Conservation (phyloP, 1,140 invertebrate genomes). For the Pristionchus pacificus region DNA sequence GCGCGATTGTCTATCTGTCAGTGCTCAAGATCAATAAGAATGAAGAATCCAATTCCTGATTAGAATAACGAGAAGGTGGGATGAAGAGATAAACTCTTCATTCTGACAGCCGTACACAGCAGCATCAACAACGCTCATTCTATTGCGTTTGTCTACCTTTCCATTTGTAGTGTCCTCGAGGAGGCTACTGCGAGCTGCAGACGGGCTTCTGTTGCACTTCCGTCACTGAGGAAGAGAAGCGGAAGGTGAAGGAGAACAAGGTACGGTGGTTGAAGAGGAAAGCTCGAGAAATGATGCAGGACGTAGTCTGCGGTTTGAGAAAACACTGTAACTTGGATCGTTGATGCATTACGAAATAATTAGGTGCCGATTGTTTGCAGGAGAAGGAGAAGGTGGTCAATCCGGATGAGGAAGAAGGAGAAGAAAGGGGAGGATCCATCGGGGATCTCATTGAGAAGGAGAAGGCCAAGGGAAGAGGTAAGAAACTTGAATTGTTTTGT, state of each 20-base stretch:
- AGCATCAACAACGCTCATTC: too few relatives aligned
- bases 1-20: too few relatives aligned
- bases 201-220: conserved; percentile 48
- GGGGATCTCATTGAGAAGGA: neutral
- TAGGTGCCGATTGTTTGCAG: too few relatives aligned
- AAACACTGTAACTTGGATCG: too few relatives aligned
- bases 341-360: too few relatives aligned
- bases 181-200: conserved; percentile 33
- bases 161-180: conserved; percentile 35
- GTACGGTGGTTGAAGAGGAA: neutral
- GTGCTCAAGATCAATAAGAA: too few relatives aligned
- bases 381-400: neutral
- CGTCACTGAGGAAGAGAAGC: neutral
- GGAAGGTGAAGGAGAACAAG: neutral
- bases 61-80: neutral
- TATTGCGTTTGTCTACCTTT: too few relatives aligned
- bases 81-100: conserved; percentile 5
- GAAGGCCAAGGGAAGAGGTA: neutral
- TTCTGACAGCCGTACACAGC: too few relatives aligned
- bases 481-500: neutral
- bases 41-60: too few relatives aligned
- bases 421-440: conserved; percentile 14
- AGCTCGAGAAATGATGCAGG: conserved; percentile 16
- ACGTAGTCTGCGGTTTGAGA: too few relatives aligned
- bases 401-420: neutral